These are phyloP conservation scores for Ammodramus savannarum DNA, from an alignment of 2,113 vertebrate species.

Conservation along the genomic window DNA sequence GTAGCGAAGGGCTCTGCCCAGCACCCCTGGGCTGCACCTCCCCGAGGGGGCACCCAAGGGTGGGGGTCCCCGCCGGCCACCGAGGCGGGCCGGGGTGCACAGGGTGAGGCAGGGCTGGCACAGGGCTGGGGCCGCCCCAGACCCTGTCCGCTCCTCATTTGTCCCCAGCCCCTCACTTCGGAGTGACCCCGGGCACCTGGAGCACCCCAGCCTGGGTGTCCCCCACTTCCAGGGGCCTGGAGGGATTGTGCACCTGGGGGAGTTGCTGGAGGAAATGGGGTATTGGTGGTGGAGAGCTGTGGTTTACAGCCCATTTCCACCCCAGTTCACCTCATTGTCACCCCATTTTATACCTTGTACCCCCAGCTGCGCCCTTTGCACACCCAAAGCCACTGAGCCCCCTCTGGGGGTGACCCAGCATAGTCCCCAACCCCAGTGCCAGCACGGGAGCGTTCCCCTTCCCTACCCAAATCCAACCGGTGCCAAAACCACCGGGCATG, in stretches of 20 bases:
- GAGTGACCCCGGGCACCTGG: background rate
- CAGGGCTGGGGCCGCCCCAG: accelerated
- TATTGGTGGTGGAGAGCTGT: accelerated
- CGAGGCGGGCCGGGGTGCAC: accelerated
- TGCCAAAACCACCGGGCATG: accelerated
- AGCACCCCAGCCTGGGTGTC: background rate
- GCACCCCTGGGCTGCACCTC: background rate
- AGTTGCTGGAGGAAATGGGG: background rate
- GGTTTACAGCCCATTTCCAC: background rate
- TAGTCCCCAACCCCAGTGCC: background rate
- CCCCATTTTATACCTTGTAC: background rate
- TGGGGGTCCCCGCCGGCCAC: accelerated
- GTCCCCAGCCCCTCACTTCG: background rate
- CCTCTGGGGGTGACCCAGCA: background rate
- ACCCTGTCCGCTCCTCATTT: background rate
- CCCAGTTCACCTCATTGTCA: background rate
- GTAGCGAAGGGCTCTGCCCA: background rate
- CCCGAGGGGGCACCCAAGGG: background rate
- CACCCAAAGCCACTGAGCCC: background rate
- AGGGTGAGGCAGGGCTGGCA: background rate
- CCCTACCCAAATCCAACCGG: background rate
- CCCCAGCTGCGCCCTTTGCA: background rate
- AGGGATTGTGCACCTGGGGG: background rate
- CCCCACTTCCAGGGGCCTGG: accelerated
- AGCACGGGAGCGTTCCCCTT: background rate